A percentile compares a stretch with the other conserved stretches of the same genome.
These are phyloP conservation scores for Tapirus terrestris DNA, from an alignment of 2,113 vertebrate genomes.

Conservation along the genomic window DNA sequence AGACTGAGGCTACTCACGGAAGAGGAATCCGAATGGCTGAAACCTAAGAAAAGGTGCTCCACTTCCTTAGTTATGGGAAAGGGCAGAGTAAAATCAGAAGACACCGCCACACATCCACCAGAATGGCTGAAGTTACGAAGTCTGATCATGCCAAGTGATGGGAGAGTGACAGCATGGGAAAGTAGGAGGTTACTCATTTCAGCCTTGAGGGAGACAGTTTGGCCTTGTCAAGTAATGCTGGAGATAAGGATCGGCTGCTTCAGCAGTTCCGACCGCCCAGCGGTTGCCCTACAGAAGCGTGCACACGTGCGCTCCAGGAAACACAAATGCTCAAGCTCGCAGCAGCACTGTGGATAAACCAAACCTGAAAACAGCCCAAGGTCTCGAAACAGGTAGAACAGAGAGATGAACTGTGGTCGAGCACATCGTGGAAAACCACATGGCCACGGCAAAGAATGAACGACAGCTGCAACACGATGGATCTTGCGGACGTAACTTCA, in stretches of 20 bases:
- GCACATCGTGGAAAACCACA: neutral
- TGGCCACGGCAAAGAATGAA: accelerated
- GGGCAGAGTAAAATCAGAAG: neutral
- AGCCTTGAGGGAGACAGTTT: neutral
- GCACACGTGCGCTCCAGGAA: neutral
- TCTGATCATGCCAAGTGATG: neutral
- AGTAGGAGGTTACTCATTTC: accelerated
- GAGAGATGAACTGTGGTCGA: neutral
- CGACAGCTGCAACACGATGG: accelerated
- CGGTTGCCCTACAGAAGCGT: accelerated
- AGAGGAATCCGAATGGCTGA: neutral
- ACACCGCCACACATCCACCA: neutral
- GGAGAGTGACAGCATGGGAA: neutral
- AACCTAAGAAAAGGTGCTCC: neutral
- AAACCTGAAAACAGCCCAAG: no score
- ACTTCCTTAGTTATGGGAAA: accelerated
- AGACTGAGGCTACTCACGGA: neutral
- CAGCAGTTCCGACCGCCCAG: neutral
- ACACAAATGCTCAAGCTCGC: accelerated
- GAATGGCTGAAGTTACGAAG: neutral
- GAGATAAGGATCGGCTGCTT: neutral
- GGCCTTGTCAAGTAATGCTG: neutral
- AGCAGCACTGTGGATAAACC: accelerated
- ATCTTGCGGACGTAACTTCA: accelerated
- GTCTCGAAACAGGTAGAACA: neutral